These are phyloP conservation scores for Chiloscyllium punctatum DNA, from an alignment of 2,797 vertebrate genomes.

Conservation along the genomic window DNA sequence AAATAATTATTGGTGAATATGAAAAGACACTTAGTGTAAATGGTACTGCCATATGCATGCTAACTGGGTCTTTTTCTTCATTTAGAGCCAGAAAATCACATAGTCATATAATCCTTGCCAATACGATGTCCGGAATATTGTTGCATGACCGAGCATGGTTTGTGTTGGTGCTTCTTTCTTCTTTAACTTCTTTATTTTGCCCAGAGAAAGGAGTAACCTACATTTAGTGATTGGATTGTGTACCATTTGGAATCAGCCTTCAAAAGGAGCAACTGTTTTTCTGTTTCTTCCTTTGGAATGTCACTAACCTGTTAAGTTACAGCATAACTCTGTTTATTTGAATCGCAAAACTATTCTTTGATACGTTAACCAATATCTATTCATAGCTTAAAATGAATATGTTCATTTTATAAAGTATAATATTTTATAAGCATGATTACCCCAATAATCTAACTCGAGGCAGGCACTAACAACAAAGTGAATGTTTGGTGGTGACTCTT, in stretches of 20 bases:
- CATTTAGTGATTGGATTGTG: constrained; percentile 12
- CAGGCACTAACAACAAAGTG: background rate
- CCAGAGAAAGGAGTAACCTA: background rate
- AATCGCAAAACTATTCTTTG: constrained; percentile 13
- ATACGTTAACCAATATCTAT: constrained; percentile 13
- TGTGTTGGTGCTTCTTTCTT: constrained; percentile 30
- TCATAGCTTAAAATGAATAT: background rate
- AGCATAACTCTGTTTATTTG: constrained; percentile 32
- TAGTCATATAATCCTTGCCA: constrained; percentile 31
- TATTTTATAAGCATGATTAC: background rate
- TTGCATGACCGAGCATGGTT: constrained; percentile 26
- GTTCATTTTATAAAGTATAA: background rate
- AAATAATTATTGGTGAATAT: background rate
- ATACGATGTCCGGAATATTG: constrained; percentile 8
- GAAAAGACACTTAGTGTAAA: constrained; percentile 42
- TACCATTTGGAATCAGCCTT: background rate
- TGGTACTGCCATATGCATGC: constrained; percentile 41
- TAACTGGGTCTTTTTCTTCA: constrained; percentile 38
- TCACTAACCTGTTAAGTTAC: constrained; percentile 36
- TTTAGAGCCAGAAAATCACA: constrained; percentile 28
- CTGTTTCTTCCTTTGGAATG: constrained; percentile 28
- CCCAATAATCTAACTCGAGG: background rate
- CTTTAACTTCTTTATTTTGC: constrained; percentile 36
- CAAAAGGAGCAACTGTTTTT: constrained; percentile 24
- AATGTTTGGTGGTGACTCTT: constrained; percentile 16